Evolutionary conservation across 2,113 vertebrate species (phyloP).

Genomic region (Xerus inauris): DNA sequence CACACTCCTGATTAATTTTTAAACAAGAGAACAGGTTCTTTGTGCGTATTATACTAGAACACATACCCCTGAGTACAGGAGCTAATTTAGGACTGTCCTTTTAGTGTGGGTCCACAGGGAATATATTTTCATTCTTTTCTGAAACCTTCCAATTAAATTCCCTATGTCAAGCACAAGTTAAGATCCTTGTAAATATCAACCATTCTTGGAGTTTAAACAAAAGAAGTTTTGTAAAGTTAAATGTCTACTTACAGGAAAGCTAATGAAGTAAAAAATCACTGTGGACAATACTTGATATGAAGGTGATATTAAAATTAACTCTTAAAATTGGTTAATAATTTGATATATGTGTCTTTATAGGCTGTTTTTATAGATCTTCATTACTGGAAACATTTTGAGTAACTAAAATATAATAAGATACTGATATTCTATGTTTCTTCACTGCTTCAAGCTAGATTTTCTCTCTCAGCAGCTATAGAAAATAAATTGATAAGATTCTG

Average conservation of each 20-base stretch:
- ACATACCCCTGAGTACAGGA: not conserved
- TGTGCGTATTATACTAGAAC: not conserved
- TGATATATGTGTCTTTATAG: not conserved
- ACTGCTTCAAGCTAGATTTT: not conserved
- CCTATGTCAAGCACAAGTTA: not conserved
- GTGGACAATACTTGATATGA: not conserved
- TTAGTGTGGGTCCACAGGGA: fast-evolving
- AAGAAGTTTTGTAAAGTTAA: conserved; percentile 19
- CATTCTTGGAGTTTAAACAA: not conserved
- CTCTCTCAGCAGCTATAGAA: not conserved
- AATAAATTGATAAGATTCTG: conserved; percentile 19
- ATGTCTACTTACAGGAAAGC: not conserved
- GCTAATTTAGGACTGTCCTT: not conserved
- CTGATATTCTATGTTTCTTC: not conserved
- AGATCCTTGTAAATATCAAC: not conserved
- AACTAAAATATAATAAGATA: not conserved
- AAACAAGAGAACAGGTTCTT: not conserved
- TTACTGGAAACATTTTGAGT: not conserved
- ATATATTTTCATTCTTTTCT: not conserved
- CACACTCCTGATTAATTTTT: not conserved
- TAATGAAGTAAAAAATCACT: not conserved
- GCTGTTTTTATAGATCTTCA: not conserved
- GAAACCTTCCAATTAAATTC: not conserved
- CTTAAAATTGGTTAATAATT: not conserved
- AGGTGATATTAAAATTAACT: conserved; percentile 1